Conservation (phyloP, 2,113 vertebrate species). For the Pomatorhinus ruficollis region DNA sequence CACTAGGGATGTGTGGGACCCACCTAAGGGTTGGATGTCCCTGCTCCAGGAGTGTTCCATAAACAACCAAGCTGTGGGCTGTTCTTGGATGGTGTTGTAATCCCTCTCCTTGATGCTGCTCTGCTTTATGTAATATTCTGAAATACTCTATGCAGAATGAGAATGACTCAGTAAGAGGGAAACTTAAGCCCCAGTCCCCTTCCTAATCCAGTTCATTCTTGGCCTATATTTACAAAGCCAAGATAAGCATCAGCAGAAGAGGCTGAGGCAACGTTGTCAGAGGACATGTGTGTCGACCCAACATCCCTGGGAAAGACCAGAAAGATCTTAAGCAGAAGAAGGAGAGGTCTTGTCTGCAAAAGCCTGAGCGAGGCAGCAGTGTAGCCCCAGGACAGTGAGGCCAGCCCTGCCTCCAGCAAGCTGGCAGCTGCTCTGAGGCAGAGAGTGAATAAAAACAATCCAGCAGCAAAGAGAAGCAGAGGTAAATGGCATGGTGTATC, state of each 20-base stretch:
- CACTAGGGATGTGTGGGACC: neutral
- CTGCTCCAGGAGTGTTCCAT: neutral
- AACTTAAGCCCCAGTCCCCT: neutral
- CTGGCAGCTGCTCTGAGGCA: neutral
- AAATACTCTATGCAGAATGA: neutral
- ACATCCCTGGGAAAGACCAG: neutral
- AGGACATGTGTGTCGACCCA: neutral
- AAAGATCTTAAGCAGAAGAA: neutral
- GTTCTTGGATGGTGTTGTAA: neutral
- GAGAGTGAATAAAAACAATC: neutral
- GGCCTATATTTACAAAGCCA: neutral
- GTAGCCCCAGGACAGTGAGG: neutral
- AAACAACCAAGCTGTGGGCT: neutral
- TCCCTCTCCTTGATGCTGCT: neutral
- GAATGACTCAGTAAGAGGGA: neutral
- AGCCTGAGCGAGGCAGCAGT: fast-evolving
- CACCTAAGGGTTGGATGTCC: fast-evolving
- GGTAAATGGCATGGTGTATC: neutral
- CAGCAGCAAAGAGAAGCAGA: neutral
- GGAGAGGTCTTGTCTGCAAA: neutral
- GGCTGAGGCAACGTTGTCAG: neutral
- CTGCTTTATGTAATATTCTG: neutral
- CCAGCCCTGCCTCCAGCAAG: neutral
- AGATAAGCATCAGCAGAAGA: neutral
- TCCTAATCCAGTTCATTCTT: neutral